Conservation (phyloP, 2,113 vertebrate species). For the Noctilio leporinus region DNA sequence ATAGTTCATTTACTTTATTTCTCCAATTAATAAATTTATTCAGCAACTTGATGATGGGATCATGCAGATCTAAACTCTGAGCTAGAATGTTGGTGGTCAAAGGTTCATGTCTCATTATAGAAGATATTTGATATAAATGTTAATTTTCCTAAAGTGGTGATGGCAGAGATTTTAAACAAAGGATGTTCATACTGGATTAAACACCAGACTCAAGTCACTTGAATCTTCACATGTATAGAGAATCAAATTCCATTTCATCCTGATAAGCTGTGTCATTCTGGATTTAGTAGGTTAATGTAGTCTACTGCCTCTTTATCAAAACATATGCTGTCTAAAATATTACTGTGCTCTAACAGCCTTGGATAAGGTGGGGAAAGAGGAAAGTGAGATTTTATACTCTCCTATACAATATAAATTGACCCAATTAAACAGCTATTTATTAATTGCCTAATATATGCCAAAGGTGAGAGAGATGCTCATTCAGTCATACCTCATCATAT, state of each 20-base stretch:
- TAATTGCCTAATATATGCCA: background rate
- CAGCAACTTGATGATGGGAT: constrained; percentile 11
- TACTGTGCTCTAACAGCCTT: background rate
- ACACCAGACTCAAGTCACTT: constrained; percentile 33
- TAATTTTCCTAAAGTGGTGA: constrained; percentile 41
- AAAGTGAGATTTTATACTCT: background rate
- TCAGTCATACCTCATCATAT: background rate
- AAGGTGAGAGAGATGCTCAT: background rate
- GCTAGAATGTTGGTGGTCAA: constrained; percentile 40
- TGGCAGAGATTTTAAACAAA: constrained; percentile 42
- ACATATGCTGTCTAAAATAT: background rate
- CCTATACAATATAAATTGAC: background rate
- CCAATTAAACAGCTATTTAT: background rate
- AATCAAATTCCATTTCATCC: constrained; percentile 39
- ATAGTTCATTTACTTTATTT: constrained; percentile 47
- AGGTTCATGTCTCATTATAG: constrained; percentile 52
- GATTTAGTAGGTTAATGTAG: background rate
- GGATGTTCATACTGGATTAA: constrained; percentile 31
- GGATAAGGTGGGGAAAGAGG: background rate
- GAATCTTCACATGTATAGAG: background rate
- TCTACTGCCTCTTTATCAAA: background rate
- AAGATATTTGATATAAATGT: constrained; percentile 58
- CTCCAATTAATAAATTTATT: constrained; percentile 53
- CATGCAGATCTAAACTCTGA: constrained; percentile 36
- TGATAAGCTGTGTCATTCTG: background rate